Conservation (phyloP, 2,113 vertebrate genomes). For the Jacana jacana region DNA sequence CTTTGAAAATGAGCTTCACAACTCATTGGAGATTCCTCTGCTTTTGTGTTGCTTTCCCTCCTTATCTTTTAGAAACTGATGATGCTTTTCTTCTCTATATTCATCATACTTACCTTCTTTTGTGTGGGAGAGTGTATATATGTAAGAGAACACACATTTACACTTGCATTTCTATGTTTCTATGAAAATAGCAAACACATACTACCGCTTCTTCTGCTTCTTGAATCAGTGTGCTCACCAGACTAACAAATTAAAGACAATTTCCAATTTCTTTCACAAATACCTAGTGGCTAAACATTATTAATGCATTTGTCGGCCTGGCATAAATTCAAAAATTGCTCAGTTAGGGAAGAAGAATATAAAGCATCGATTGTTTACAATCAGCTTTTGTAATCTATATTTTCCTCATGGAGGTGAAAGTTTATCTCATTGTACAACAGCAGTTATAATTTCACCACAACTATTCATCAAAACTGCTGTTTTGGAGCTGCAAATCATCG, state of each 20-base stretch:
- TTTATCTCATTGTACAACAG: conserved; percentile 70
- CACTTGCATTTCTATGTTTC: conserved; percentile 12
- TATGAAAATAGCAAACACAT: conserved; percentile 44
- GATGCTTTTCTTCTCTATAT: not conserved
- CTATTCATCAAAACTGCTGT: conserved; percentile 70
- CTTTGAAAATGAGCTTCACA: conserved; percentile 53
- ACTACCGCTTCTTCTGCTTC: not conserved
- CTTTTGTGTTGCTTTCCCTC: conserved; percentile 37
- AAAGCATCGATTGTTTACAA: conserved; percentile 64
- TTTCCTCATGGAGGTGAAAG: conserved; percentile 70
- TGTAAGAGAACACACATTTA: not conserved
- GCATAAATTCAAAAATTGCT: conserved; percentile 73
- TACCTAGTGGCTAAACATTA: conserved; percentile 73
- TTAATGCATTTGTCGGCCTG: conserved; percentile 73
- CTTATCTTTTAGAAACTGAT: conserved; percentile 26
- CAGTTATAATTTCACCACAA: conserved; percentile 66
- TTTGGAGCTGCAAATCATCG: conserved; percentile 54
- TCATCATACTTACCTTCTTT: not conserved
- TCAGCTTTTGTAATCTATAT: conserved; percentile 71
- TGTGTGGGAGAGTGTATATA: not conserved
- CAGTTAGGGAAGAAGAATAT: conserved; percentile 71
- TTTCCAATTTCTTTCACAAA: conserved; percentile 70
- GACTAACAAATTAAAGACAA: conserved; percentile 71
- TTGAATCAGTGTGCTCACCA: conserved; percentile 48
- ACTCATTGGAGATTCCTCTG: not conserved